Conservation (phyloP, 2,888 invertebrate genomes). For the Amorpha juglandis region DNA sequence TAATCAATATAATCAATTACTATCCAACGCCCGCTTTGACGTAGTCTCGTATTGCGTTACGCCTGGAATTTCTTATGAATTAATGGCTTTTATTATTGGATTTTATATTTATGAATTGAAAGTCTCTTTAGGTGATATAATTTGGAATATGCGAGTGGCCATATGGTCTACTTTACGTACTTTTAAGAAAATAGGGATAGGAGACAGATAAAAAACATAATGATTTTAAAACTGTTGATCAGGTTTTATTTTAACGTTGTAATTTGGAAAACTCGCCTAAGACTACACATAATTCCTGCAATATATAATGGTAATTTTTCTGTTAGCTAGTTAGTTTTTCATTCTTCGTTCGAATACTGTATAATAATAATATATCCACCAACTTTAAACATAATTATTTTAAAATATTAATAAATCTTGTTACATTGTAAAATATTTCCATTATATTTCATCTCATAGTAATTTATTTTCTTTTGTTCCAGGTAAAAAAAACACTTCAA, state of each 20-base stretch:
- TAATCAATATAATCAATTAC: too few relatives aligned
- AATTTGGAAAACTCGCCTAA: too few relatives aligned
- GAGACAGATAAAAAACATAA: too few relatives aligned
- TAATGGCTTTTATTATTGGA: slow-evolving; percentile 13
- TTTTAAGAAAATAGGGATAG: neutral
- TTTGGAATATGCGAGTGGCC: neutral
- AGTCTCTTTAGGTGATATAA: too few relatives aligned
- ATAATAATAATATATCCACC: too few relatives aligned
- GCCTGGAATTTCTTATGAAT: slow-evolving; percentile 13
- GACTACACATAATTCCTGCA: too few relatives aligned
- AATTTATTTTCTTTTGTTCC: slow-evolving; percentile 39
- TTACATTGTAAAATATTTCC: too few relatives aligned
- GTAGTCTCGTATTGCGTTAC: slow-evolving; percentile 34
- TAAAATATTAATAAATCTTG: neutral
- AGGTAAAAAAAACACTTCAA: slow-evolving; percentile 42
- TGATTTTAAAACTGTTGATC: neutral
- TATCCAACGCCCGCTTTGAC: slow-evolving; percentile 29
- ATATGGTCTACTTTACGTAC: neutral
- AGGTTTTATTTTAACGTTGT: too few relatives aligned
- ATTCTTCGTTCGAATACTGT: too few relatives aligned
- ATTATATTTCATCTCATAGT: neutral
- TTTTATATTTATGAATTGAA: neutral
- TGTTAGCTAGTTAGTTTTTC: too few relatives aligned
- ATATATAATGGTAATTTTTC: too few relatives aligned
- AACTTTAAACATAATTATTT: neutral